Evolutionary conservation across 2,797 vertebrate species (phyloP).

Genomic region (Jordanella pulchra): DNA sequence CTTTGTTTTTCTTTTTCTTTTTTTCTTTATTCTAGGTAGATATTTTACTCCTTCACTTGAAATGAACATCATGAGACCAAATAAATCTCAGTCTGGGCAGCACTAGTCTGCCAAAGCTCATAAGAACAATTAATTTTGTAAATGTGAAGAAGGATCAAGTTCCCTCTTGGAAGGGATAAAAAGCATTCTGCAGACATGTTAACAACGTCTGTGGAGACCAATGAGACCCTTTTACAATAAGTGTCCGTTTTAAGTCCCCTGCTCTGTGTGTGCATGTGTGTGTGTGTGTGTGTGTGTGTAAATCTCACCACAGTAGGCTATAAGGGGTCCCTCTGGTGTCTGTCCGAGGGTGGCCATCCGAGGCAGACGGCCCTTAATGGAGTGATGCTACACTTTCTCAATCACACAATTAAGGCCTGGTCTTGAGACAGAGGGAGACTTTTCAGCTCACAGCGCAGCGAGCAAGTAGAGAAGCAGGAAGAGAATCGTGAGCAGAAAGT

Average conservation of each 20-base stretch:
- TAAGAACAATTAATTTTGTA: conserved; percentile 79
- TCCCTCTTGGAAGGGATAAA: conserved; percentile 66
- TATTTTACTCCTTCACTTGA: conserved; percentile 44
- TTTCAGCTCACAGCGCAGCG: conserved; percentile 22
- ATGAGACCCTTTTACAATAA: conserved; percentile 80
- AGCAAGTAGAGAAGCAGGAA: conserved; percentile 38
- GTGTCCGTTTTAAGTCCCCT: conserved; percentile 74
- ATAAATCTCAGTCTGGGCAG: conserved; percentile 61
- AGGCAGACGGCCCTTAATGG: conserved; percentile 77
- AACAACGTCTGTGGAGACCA: conserved; percentile 79
- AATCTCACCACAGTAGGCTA: conserved; percentile 65
- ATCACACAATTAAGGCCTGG: conserved; percentile 81
- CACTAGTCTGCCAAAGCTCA: conserved; percentile 68
- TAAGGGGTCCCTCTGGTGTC: conserved; percentile 78
- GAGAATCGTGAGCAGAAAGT: conserved; percentile 59
- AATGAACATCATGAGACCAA: conserved; percentile 51
- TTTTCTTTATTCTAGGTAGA: conserved; percentile 20
- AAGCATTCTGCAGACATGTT: conserved; percentile 75
- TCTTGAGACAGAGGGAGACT: conserved; percentile 30
- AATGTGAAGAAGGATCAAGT: conserved; percentile 78
- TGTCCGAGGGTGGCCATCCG: conserved; percentile 75
- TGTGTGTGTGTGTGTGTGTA: conserved; percentile 34
- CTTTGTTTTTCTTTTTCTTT: too few relatives aligned
- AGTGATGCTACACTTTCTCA: conserved; percentile 79
- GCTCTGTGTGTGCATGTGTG: conserved; percentile 52